Percentiles rank a stretch among this genome's conserved stretches.
phyloP scores from a whole-genome alignment of 2,888 invertebrate genomes.

The Unio delphinus region DNA sequence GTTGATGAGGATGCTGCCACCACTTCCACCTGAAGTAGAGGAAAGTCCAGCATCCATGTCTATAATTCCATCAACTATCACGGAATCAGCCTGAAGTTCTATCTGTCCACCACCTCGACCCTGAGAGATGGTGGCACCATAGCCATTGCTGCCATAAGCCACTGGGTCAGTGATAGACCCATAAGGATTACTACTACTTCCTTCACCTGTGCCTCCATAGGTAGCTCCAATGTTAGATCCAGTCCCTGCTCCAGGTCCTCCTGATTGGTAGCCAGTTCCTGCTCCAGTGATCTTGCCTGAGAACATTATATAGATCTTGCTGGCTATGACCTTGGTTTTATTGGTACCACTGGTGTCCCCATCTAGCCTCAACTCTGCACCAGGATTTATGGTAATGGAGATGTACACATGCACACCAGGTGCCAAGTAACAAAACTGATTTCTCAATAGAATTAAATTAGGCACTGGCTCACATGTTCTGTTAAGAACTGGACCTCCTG shows the following conservation, averaged over 20 bases:
- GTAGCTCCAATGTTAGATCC: constrained; percentile 34
- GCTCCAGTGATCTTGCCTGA: constrained; percentile 40
- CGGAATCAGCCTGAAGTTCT: constrained; percentile 21
- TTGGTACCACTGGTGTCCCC: constrained; percentile 36
- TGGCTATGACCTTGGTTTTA: constrained; percentile 40
- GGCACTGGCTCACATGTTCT: constrained; percentile 7
- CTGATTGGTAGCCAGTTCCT: constrained; percentile 37
- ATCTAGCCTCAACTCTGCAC: constrained; percentile 35
- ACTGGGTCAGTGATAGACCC: constrained; percentile 43
- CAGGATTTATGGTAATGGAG: constrained; percentile 38
- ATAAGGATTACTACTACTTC: constrained; percentile 32
- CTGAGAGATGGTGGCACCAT: constrained; percentile 18
- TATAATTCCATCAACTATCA: constrained; percentile 40
- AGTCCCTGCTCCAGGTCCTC: constrained; percentile 37
- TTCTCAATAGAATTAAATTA: constrained; percentile 25
- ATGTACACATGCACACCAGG: constrained; percentile 28
- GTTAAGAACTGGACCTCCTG: constrained; percentile 10
- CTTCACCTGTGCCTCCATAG: constrained; percentile 42
- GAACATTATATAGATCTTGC: constrained; percentile 31
- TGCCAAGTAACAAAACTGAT: constrained; percentile 40
- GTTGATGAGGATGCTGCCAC: constrained; percentile 41
- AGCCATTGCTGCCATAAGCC: constrained; percentile 52
- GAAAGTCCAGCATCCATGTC: constrained; percentile 31
- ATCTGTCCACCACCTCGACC: constrained; percentile 52
- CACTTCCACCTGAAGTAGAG: constrained; percentile 38